Evolutionary conservation across 2,797 vertebrate species (phyloP), one percentile per base, ranked within the genome.

Genomic region (Glyptemys insculpta): DNA sequence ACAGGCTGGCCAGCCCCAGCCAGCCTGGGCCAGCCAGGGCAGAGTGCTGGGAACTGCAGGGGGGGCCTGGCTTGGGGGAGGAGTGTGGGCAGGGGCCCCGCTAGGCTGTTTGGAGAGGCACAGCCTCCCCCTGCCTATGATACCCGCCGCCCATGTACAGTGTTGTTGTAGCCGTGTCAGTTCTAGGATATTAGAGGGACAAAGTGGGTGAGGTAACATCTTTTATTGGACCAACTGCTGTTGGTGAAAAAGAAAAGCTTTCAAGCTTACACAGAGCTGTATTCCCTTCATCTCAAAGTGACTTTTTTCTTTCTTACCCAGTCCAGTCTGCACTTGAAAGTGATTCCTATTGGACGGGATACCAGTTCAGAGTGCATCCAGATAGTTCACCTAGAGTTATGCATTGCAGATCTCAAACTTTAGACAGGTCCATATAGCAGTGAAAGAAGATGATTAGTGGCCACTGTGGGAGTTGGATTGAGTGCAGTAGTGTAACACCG

Each of bases 371-470:
- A 87, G 15, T 57, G 34, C 54, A 92, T 86, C 88, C 90, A 96
- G 91, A 79, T 76, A 90, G 0, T 65, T 87, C 4, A 9, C 79
- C 53, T 86, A 83, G 80, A 47, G 31, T 81, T 90, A 57, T 11
- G 1, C 23, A 54, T 54, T 23, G 54, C 74, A 85, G 85, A 78
- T 92, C 83, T 84, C 62, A 91, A 81, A 87, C 79, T 96, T 95
- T 82, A 87, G 54, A 91, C 80, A 81, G 89, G 57, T 87, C 94
- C 76, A 88, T 79, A 18, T 0, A 84, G 54, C 78, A 90, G 85
- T 84, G 90, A 50, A 94, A 52, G 83, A 79, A 83, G 56, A 90
- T 87, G 74, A 95, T 91, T 87, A 52, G 92, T 78, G 95, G 79
- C 62, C 82, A 34, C 49, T 68, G 82, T 52, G 79, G 82, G 47